Conservation (phyloP, 2,797 vertebrate species). For the Aphelocoma californica region DNA sequence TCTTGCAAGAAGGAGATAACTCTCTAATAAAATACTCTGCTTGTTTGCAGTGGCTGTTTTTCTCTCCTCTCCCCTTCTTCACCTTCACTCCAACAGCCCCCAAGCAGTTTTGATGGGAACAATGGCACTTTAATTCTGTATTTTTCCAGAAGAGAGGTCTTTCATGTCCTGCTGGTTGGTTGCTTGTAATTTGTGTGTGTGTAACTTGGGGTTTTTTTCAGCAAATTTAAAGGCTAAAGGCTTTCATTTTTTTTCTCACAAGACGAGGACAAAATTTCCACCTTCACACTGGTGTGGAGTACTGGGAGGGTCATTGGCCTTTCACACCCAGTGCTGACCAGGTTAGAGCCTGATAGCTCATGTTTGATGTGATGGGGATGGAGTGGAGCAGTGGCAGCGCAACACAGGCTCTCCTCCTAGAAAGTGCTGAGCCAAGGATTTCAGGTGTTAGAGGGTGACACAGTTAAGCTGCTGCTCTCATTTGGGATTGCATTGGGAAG, state of each 20-base stretch:
- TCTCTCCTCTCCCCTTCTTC: not conserved
- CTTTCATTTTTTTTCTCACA: not conserved
- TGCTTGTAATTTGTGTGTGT: not conserved
- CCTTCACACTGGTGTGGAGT: not conserved
- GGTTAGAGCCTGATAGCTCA: not conserved
- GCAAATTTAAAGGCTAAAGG: not conserved
- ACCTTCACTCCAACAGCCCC: not conserved
- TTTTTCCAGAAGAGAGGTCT: not conserved
- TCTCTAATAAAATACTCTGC: not conserved
- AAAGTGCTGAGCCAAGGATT: not conserved
- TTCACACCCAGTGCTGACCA: not conserved
- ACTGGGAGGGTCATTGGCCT: not conserved
- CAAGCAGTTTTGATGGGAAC: not conserved
- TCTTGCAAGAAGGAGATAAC: conserved; percentile 26
- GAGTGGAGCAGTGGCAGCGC: not conserved
- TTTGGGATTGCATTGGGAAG: not conserved
- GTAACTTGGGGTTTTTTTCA: not conserved
- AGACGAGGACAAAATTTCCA: not conserved
- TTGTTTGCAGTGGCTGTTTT: not conserved
- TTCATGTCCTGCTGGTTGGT: not conserved
- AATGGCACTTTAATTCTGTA: not conserved
- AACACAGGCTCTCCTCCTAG: not conserved
- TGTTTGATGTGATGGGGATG: not conserved
- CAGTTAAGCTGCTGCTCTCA: not conserved
- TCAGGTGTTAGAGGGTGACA: not conserved